Conservation (phyloP, 2,797 vertebrate species). For the Rhinella marina region DNA sequence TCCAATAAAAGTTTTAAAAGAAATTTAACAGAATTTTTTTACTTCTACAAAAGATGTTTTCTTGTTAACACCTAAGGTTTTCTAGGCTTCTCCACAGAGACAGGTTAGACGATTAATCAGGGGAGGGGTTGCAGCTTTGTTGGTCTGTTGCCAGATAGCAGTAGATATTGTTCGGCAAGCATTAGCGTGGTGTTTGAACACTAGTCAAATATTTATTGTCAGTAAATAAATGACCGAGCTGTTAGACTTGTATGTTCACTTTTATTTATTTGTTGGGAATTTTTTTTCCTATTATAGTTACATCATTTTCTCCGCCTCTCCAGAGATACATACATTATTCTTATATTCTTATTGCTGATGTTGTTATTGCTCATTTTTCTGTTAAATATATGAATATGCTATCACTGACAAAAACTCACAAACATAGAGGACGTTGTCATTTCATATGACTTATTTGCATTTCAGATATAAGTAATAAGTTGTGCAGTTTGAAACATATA, state of each 20-base stretch:
- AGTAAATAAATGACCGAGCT: constrained; percentile 61
- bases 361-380: not conserved
- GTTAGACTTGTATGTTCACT: constrained; percentile 53
- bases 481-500: no score
- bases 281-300: constrained; percentile 21
- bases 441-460: no score
- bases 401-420: no score
- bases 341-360: not conserved
- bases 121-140: not conserved
- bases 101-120: constrained; percentile 53
- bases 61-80: constrained; percentile 13
- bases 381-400: no score
- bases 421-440: no score
- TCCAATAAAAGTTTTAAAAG: not conserved
- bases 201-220: constrained; percentile 59
- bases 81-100: not conserved
- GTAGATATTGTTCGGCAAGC: constrained; percentile 14
- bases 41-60: constrained; percentile 14
- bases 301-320: not conserved
- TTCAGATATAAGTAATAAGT: no score
- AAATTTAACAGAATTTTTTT: not conserved
- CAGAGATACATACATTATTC: not conserved
- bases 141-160: constrained; percentile 60
- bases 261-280: constrained; percentile 40
- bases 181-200: constrained; percentile 60